Base-by-base conservation (phyloP, 2,113 vertebrate genomes). In the Rhea pennata region DNA sequence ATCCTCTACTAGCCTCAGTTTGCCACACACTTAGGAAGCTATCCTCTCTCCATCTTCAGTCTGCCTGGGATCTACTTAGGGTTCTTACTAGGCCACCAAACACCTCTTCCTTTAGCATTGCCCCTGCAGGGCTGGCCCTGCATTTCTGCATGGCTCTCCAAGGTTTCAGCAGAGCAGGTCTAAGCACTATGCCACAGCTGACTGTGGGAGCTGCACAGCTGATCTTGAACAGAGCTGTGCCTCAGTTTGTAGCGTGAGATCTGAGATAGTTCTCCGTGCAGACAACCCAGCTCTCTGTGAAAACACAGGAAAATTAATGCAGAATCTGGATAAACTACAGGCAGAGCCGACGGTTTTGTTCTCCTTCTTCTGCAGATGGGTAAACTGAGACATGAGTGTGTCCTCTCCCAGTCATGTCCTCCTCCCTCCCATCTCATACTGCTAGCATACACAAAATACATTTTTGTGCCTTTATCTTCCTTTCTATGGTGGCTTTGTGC, bases 291-390 rank as follows among this genome's bases (percentile, higher is more conserved):
- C 15, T 46, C 44, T 44, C 12, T 44, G 42, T 44, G 42, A 44
- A 10, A 44, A 44, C 39, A 29, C 10, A 39, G 33, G 7, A 76
- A 31, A 27, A 64, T 29, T 10, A 46, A 48, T 65, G 50, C 42
- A 65, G 61, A 87, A 65, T 9, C 13, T 23, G 36, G 48, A 67
- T 31, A 53, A 73, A n/a, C 2, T 31, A 22, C 33, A 40, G 58
- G 10, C 6, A 2, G 58, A 58, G 31, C 13, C n/a, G 74, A 13
- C 12, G 0, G 2, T 20, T 14, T 23, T 5, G 1, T 53, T 82
- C 15, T 50, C n/a, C 12, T 14, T 46, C 26, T 76, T 72, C 31
- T 64, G 10, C 14, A 59, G 15, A 23, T 44, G 20, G 40, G 29
- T 36, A 54, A 82, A 91, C 10, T 42, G 54, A 59, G 67, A 16